A percentile compares a stretch with the other conserved stretches of the same genome.
Evolutionary conservation across 2,113 vertebrate species (phyloP).

Genomic region (Protobothrops mucrosquamatus): DNA sequence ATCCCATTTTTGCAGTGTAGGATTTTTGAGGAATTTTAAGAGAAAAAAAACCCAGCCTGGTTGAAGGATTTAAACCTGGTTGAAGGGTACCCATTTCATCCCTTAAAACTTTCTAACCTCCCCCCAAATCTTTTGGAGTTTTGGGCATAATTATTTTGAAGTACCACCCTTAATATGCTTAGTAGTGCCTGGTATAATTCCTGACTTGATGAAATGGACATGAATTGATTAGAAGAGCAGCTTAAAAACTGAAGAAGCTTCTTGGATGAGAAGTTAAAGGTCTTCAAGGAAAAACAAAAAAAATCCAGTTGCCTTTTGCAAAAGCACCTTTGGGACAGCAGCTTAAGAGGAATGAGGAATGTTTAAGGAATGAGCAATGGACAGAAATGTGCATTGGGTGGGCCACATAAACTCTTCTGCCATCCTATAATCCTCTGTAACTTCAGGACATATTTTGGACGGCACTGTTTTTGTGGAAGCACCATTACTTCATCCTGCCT

Average conservation of each 20-base stretch:
- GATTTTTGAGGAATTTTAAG: neutral
- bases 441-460: neutral
- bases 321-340: neutral
- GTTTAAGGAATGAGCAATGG: neutral
- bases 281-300: neutral
- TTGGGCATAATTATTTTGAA: neutral
- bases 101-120: neutral
- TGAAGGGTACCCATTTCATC: neutral
- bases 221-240: neutral
- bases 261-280: neutral
- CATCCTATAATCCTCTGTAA: neutral
- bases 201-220: neutral
- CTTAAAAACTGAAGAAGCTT: neutral
- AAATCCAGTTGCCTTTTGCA: neutral
- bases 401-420: neutral
- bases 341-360: neutral
- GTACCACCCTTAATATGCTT: neutral
- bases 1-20: neutral
- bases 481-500: neutral
- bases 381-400: neutral
- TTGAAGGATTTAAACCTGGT: neutral
- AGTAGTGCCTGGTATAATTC: neutral
- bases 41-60: neutral
- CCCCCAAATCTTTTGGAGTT: neutral
- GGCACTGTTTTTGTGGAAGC: neutral